Percentiles rank a stretch among this genome's conserved stretches.
Evolutionary conservation across 1,140 invertebrate species (phyloP).

Genomic region (Saccostrea glomerata): DNA sequence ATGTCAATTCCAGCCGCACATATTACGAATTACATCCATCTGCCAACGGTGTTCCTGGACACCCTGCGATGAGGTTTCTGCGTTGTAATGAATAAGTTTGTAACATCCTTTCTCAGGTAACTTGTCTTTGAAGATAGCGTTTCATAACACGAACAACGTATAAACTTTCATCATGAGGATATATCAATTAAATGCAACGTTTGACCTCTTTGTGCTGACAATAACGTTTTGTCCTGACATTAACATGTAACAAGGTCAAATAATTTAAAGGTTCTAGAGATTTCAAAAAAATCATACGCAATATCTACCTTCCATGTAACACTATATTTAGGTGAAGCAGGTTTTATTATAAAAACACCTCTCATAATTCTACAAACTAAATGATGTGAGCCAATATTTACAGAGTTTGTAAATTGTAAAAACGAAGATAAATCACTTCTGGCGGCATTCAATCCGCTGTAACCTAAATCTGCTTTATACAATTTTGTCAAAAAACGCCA

Average conservation of each 20-base stretch:
- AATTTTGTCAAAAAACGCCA: no score
- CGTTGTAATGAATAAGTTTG: background rate
- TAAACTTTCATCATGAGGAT: background rate
- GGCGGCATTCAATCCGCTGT: no score
- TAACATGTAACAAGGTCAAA: background rate
- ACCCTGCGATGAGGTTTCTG: background rate
- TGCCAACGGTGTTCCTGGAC: background rate
- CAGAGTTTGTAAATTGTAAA: no score
- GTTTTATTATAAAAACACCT: no score
- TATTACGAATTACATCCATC: background rate
- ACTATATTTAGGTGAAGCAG: no score
- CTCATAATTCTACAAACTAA: no score
- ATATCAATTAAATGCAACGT: background rate
- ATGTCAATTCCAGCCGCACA: slow-evolving; percentile 24
- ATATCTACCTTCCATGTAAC: no score
- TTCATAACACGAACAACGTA: background rate
- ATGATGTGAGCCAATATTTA: no score
- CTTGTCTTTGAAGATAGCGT: background rate
- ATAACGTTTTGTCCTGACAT: background rate
- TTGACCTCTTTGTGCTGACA: background rate
- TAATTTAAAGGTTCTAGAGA: background rate
- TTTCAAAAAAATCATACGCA: background rate
- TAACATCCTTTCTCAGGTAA: background rate
- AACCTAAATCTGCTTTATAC: no score
- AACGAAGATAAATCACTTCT: no score